Percentiles rank a stretch among this genome's conserved stretches.
Evolutionary conservation across 2,888 invertebrate species (phyloP).

Genomic region (Apamea epomidion): DNA sequence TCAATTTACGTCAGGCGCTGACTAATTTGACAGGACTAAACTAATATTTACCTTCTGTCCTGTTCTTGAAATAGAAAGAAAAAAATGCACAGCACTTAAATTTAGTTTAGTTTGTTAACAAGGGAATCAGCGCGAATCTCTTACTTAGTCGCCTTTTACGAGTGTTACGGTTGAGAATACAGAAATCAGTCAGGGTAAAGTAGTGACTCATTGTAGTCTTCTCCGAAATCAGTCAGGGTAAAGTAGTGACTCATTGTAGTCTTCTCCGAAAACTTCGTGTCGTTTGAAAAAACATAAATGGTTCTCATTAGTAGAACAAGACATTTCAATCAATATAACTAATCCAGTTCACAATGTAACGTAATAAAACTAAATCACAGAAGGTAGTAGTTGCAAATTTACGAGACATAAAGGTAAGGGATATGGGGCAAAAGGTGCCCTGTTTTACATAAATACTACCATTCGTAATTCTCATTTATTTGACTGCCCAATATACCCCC

Average conservation of each 20-base stretch:
- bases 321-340: conserved; percentile 43
- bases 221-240: too few relatives aligned
- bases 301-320: background rate
- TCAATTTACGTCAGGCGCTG: too few relatives aligned
- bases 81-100: too few relatives aligned
- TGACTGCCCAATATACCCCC: conserved; percentile 60
- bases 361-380: conserved; percentile 59
- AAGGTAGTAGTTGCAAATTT: conserved; percentile 56
- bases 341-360: conserved; percentile 40
- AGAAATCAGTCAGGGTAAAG: background rate
- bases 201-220: too few relatives aligned
- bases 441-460: conserved; percentile 65
- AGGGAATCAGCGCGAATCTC: background rate
- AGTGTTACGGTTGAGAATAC: background rate
- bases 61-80: too few relatives aligned
- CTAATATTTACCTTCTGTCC: too few relatives aligned
- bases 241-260: too few relatives aligned
- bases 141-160: background rate
- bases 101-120: too few relatives aligned
- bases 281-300: background rate
- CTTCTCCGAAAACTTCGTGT: too few relatives aligned
- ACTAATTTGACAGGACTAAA: too few relatives aligned
- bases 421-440: conserved; percentile 59
- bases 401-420: conserved; percentile 63
- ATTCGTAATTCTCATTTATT: conserved; percentile 67